Evolutionary conservation across 1,140 invertebrate genomes (phyloP).

Genomic region (Drosophila saltans): DNA sequence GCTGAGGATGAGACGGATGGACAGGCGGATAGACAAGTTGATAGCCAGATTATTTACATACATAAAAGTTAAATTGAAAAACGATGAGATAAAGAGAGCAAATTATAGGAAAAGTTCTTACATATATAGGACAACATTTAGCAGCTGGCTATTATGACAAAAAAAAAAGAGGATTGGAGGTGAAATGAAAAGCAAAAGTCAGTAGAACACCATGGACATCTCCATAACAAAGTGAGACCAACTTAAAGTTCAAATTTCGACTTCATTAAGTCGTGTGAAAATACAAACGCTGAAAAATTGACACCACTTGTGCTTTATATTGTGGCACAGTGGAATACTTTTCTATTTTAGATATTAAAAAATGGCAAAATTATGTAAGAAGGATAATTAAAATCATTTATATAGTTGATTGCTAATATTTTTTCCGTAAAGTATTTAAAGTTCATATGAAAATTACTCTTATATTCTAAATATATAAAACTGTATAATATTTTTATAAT

Average conservation of each 20-base stretch:
- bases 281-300: conserved; percentile 25
- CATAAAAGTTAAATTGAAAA: conserved; percentile 30
- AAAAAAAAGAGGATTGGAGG: not conserved
- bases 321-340: not conserved
- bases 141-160: not conserved
- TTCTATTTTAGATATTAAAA: too few species aligned
- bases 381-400: too few species aligned
- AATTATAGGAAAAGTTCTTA: conserved; percentile 15
- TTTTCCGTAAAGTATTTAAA: too few species aligned
- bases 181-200: conserved; percentile 12
- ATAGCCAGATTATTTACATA: conserved; percentile 41
- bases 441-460: too few species aligned
- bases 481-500: too few species aligned
- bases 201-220: conserved; percentile 5
- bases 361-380: too few species aligned
- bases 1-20: conserved; percentile 37
- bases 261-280: conserved; percentile 50
- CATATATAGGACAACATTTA: not conserved
- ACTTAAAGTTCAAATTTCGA: conserved; percentile 17
- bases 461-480: too few species aligned
- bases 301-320: conserved; percentile 39
- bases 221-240: conserved; percentile 7
- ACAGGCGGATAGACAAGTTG: conserved; percentile 30
- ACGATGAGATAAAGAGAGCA: conserved; percentile 7
- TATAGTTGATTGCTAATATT: too few species aligned